Evolutionary conservation across 2,113 vertebrate species (phyloP).

Genomic region (Lepidothrix coronata): DNA sequence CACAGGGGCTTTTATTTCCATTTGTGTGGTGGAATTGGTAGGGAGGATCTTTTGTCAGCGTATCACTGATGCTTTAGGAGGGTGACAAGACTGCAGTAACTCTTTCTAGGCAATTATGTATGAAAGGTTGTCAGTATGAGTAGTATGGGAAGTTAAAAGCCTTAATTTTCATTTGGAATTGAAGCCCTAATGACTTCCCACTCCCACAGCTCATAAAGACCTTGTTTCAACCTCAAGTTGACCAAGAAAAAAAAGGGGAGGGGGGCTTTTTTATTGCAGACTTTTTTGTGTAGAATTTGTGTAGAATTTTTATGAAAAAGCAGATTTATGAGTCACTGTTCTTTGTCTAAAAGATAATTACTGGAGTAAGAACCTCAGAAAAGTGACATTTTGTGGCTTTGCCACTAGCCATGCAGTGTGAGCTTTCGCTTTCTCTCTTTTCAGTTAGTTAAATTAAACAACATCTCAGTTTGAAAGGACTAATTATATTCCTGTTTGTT

Average conservation of each 20-base stretch:
- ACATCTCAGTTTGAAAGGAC: constrained; percentile 8
- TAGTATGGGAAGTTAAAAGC: constrained; percentile 30
- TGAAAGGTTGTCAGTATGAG: constrained; percentile 46
- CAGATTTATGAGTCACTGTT: constrained; percentile 25
- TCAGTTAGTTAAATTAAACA: constrained; percentile 40
- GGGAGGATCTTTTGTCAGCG: constrained; percentile 27
- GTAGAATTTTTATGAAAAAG: not conserved
- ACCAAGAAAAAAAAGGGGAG: not conserved
- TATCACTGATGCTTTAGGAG: constrained; percentile 12
- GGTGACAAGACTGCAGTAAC: constrained; percentile 40
- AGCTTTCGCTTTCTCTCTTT: constrained; percentile 28
- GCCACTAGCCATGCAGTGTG: not conserved
- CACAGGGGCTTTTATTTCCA: constrained; percentile 27
- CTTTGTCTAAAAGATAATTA: constrained; percentile 49
- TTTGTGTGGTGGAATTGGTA: not conserved
- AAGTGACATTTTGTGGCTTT: constrained; percentile 14
- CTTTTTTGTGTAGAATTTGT: not conserved
- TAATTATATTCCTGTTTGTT: constrained; percentile 11
- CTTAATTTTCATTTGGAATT: constrained; percentile 51
- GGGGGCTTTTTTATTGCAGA: not conserved
- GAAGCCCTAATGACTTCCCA: constrained; percentile 18
- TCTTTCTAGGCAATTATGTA: constrained; percentile 53
- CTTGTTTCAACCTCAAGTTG: constrained; percentile 39
- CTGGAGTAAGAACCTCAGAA: not conserved
- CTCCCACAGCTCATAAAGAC: constrained; percentile 27